Base-by-base conservation (phyloP, 2,888 invertebrate species). In the Cacoxenus indagator region DNA sequence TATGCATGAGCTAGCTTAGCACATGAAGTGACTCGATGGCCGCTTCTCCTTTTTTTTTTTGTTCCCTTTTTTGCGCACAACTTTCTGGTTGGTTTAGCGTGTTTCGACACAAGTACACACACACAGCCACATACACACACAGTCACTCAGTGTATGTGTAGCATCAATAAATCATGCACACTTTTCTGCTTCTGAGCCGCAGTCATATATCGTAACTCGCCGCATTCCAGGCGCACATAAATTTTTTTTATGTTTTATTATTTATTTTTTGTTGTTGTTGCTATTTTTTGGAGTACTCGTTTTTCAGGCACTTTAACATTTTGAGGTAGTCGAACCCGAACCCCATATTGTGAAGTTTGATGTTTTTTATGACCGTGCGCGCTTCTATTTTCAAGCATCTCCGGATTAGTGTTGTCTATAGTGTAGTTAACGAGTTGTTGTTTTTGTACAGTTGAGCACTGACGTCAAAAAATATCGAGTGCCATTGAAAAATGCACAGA, bases 161-260 rank as follows among this genome's bases (percentile, higher is more conserved):
- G 73, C 75, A 82, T 62, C 81, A 82, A 81, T 81, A 81, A 81
- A 81, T 81, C 81, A 81, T 83, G 80, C 75, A 81, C 78, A 83
- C 46, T 81, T 81, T 78, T 76, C 77, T 75, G 81, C 82, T 76
- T 81, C 75, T 77, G 80, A 79, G 76, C 82, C 82, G 70, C 77
- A 83, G 79, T 75, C 80, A 79, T 79, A 83, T 79, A 81, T 61
- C n/a, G n/a, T n/a, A n/a, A n/a, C n/a, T n/a, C n/a, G n/a, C n/a
- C n/a, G n/a, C n/a, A n/a, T 55, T n/a, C 55, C 4, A 54, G 24
- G 54, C 11, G 17, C 6, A 19, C 3, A 51, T 4, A 19, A 19
- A 19, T 51, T 51, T 51, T 51, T 22, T 8, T 54, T 0, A 22
- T 24, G 4, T 54, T 22, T 54, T 54, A 22, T 54, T 17, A 22